Evolutionary conservation across 2,888 invertebrate genomes (phyloP).

Genomic region (Stenolophus ochropezus): DNA sequence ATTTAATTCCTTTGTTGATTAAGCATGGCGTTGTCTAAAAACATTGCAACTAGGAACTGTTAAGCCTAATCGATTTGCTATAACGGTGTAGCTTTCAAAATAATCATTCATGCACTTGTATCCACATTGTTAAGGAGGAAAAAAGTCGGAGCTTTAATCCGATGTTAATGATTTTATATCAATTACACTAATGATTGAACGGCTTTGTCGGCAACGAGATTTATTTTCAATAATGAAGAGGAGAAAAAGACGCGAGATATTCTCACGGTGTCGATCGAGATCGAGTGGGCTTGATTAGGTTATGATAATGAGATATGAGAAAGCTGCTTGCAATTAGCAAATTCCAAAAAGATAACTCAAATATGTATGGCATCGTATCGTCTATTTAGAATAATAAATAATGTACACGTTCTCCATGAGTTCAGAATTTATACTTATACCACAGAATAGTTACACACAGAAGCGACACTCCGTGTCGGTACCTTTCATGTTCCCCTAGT

Average conservation of each 20-base stretch:
- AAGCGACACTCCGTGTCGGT: too few relatives aligned
- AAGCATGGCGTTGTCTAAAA: not conserved
- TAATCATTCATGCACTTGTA: not conserved
- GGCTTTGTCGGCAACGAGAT: not conserved
- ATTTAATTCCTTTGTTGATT: slow-evolving; percentile 13
- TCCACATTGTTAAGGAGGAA: not conserved
- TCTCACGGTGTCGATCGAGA: not conserved
- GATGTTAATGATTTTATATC: not conserved
- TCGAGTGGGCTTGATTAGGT: not conserved
- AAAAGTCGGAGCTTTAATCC: not conserved
- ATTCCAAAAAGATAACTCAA: too few relatives aligned
- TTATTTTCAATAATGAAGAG: not conserved
- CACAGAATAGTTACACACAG: too few relatives aligned
- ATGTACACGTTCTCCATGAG: too few relatives aligned
- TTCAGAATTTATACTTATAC: too few relatives aligned
- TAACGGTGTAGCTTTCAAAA: not conserved
- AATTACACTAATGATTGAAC: not conserved
- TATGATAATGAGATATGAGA: not conserved
- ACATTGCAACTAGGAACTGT: not conserved
- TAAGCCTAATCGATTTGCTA: not conserved
- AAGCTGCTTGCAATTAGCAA: too few relatives aligned
- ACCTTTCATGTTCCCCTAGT: too few relatives aligned
- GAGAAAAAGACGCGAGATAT: not conserved
- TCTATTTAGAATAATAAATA: too few relatives aligned
- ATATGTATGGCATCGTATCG: too few relatives aligned